Conservation (phyloP, 2,113 vertebrate genomes). For the Cyphotilapia sp. region DNA sequence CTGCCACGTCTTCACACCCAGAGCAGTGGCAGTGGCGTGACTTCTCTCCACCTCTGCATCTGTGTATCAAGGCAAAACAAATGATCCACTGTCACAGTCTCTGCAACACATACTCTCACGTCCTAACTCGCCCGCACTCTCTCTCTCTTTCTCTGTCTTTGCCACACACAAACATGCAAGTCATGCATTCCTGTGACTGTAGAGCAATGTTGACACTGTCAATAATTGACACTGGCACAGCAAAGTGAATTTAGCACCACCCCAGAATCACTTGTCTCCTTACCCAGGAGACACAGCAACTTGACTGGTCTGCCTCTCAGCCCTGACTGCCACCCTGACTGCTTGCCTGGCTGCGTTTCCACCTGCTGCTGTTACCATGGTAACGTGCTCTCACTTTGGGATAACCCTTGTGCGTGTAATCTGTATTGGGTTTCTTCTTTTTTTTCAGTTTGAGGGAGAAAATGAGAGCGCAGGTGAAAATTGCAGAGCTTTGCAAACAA, state of each 20-base stretch:
- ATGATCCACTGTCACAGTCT: neutral
- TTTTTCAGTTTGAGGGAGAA: neutral
- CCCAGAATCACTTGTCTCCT: neutral
- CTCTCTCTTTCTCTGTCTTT: neutral
- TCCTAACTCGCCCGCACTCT: neutral
- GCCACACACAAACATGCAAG: neutral
- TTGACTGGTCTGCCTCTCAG: neutral
- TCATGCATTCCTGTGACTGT: neutral
- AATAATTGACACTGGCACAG: slow-evolving; percentile 35
- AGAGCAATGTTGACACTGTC: slow-evolving; percentile 60
- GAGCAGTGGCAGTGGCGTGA: neutral
- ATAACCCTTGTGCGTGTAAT: slow-evolving; percentile 21
- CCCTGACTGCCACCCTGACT: neutral
- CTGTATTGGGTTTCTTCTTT: neutral
- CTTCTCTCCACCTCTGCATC: slow-evolving; percentile 30
- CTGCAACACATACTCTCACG: neutral
- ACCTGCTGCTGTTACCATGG: slow-evolving; percentile 60
- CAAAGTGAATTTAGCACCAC: neutral
- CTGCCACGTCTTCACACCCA: slow-evolving; percentile 13
- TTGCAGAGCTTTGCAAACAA: slow-evolving; percentile 11
- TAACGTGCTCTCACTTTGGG: slow-evolving; percentile 25
- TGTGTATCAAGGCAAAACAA: slow-evolving; percentile 59
- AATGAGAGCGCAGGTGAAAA: neutral
- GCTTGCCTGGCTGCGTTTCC: slow-evolving; percentile 24
- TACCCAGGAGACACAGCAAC: neutral